Conservation (phyloP, 2,113 vertebrate genomes). For the Pelvicachromis taeniatus region DNA sequence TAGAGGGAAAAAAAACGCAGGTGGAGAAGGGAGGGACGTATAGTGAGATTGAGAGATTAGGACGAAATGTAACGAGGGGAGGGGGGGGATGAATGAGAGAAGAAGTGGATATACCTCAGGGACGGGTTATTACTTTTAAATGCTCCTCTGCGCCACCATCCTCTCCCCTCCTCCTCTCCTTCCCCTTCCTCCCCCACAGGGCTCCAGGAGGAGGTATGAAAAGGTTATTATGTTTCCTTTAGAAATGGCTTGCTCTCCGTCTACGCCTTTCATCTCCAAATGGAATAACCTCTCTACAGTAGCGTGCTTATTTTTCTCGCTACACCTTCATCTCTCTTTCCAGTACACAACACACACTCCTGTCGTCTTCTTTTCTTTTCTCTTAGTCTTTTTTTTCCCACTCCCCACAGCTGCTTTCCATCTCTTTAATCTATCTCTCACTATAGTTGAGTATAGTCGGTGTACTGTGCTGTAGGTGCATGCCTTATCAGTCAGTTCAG, state of each 20-base stretch:
- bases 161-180: neutral
- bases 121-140: conserved; percentile 72
- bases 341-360: conserved; percentile 26
- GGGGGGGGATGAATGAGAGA: neutral
- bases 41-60: conserved; percentile 47
- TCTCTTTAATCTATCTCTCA: conserved; percentile 14
- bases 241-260: conserved; percentile 59
- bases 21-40: neutral
- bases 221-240: conserved; percentile 74
- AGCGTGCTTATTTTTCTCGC: conserved; percentile 21
- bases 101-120: conserved; percentile 41
- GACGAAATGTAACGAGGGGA: conserved; percentile 42
- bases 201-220: conserved; percentile 61
- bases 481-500: neutral
- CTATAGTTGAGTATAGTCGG: neutral
- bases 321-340: conserved; percentile 26
- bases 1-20: neutral
- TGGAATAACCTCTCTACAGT: conserved; percentile 57
- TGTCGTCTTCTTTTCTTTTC: neutral
- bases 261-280: conserved; percentile 67
- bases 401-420: neutral
- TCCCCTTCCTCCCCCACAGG: conserved; percentile 12
- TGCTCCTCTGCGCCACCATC: conserved; percentile 35
- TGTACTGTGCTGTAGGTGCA: neutral
- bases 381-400: neutral